Conservation (phyloP, 2,888 invertebrate genomes). For the Cinara cedri region DNA sequence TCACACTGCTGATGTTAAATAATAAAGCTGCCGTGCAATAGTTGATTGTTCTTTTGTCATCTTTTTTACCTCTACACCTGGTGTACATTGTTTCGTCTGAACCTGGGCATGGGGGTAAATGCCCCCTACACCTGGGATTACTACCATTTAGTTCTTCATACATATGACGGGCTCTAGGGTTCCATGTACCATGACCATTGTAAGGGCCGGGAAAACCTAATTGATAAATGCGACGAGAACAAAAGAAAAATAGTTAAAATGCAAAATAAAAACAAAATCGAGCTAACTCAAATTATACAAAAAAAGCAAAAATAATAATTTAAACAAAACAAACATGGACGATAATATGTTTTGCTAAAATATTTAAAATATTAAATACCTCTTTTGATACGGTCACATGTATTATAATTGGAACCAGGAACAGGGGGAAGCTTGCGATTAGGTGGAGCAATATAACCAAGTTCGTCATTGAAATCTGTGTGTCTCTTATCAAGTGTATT, state of each 20-base stretch:
- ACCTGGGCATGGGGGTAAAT: conserved; percentile 68
- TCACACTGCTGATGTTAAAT: conserved; percentile 50
- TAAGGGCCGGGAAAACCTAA: conserved; percentile 65
- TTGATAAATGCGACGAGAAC: conserved; percentile 66
- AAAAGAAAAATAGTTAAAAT: conserved; percentile 61
- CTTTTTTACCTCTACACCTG: conserved; percentile 61
- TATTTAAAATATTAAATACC: conserved; percentile 71
- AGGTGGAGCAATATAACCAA: conserved; percentile 91
- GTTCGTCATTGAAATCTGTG: conserved; percentile 82
- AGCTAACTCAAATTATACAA: conserved; percentile 58
- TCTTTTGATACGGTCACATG: conserved; percentile 91
- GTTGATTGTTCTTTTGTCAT: conserved; percentile 41
- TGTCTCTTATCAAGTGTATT: conserved; percentile 82
- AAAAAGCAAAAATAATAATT: conserved; percentile 58
- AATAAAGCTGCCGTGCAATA: conserved; percentile 53
- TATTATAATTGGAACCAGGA: conserved; percentile 91
- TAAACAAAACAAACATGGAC: conserved; percentile 19
- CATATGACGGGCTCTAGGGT: conserved; percentile 80
- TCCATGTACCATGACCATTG: conserved; percentile 78
- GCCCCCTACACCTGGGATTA: conserved; percentile 65
- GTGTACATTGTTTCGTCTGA: conserved; percentile 73
- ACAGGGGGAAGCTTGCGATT: conserved; percentile 91
- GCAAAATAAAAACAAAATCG: conserved; percentile 59
- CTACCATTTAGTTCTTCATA: conserved; percentile 83
- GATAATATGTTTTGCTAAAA: neutral